These are phyloP conservation scores for Hybognathus amarus DNA, from an alignment of 2,797 vertebrate genomes.

Conservation along the genomic window DNA sequence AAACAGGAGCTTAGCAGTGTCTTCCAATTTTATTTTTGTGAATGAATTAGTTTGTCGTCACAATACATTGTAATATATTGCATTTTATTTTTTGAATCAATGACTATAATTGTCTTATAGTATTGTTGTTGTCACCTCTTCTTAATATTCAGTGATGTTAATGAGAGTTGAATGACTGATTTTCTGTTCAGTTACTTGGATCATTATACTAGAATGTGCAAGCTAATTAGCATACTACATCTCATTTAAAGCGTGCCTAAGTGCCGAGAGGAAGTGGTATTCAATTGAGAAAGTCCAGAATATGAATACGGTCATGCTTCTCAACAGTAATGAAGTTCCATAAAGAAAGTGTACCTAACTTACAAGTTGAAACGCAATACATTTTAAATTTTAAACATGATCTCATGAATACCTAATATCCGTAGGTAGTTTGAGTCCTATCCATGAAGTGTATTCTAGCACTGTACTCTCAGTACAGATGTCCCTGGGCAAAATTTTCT, in stretches of 20 bases:
- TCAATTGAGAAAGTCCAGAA: conserved; percentile 28
- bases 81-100: neutral
- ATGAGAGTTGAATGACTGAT: conserved; percentile 49
- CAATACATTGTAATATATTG: neutral
- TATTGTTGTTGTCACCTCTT: neutral
- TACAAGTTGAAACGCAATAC: neutral
- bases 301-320: conserved; percentile 3
- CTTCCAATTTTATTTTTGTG: neutral
- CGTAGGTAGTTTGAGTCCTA: neutral
- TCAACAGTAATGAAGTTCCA: conserved; percentile 9
- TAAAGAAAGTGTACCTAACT: conserved; percentile 10
- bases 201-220: conserved; percentile 61
- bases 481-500: neutral
- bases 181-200: conserved; percentile 60
- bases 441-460: neutral
- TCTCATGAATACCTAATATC: neutral
- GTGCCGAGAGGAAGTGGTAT: conserved; percentile 17
- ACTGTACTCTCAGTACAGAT: neutral
- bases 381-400: neutral
- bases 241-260: conserved; percentile 60
- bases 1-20: neutral
- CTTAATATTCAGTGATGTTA: neutral
- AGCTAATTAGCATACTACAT: conserved; percentile 63
- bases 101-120: neutral
- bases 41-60: neutral